These are phyloP conservation scores for Entomyzon cyanotis DNA, from an alignment of 2,113 vertebrate genomes.

Conservation along the genomic window DNA sequence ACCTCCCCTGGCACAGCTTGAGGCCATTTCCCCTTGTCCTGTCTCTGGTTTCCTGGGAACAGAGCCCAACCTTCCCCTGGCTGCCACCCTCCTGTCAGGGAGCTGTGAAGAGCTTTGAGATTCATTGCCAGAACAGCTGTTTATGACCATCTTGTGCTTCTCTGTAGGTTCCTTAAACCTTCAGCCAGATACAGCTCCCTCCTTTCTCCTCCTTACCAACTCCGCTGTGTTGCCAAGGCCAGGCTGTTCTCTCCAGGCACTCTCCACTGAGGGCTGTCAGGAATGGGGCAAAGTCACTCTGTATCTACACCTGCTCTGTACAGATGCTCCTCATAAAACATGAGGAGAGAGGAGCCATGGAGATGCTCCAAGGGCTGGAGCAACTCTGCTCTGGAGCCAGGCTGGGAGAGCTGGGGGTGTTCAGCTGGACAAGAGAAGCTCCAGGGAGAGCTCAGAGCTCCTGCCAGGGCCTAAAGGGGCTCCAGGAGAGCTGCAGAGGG, in stretches of 20 bases:
- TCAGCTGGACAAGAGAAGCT: background rate
- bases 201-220: background rate
- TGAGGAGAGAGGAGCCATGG: accelerated
- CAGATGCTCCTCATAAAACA: accelerated
- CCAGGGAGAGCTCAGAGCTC: background rate
- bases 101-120: background rate
- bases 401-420: background rate
- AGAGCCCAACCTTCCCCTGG: accelerated
- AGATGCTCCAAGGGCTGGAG: background rate
- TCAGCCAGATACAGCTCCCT: background rate
- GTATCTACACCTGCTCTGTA: accelerated
- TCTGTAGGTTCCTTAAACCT: background rate
- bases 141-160: accelerated
- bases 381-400: background rate
- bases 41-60: background rate
- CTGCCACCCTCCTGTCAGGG: background rate
- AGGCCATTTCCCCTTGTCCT: accelerated
- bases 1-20: accelerated
- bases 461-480: background rate
- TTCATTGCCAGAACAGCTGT: background rate
- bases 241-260: background rate
- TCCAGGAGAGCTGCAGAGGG: background rate
- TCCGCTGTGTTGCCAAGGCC: background rate
- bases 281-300: background rate
- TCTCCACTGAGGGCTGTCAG: accelerated